Evolutionary conservation across 35 echinoderm and acorn worm genomes (phyloP), one percentile per base, ranked within the genome.

Genomic region (Heliocidaris tuberculata): DNA sequence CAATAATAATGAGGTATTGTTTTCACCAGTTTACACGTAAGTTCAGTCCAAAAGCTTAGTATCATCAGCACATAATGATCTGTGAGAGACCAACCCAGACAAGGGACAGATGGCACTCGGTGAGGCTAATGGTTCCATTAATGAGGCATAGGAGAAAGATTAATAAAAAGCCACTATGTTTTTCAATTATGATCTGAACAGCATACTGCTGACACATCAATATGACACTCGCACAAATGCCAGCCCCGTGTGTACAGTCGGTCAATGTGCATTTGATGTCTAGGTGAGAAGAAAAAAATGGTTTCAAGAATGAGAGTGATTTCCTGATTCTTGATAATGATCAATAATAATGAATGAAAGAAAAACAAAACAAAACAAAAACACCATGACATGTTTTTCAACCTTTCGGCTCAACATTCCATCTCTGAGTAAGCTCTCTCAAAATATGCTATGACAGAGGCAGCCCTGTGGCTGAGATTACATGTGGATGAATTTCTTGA

Each of bases 101-200:
- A 78, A n/a, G 65, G 65, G 27, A 78, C 65, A 78, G 65, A 78
- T 78, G 65, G 65, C 65, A 19, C 27, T 27, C 27, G 27, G 65
- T 78, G 65, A 78, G 65, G 27, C 65, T 78, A 78, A 78, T 78
- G 65, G 65, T 78, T 78, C 65, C 17, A 78, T 78, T 78, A 78
- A 78, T 78, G 65, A 78, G 65, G 65, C 65, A 3, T 78, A 78
- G 65, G 65, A 78, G 65, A 78, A 78, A 78, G 65, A 78, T 78
- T 78, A 78, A 78, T 78, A 78, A 19, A 78, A 78, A 78, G 65
- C 65, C 65, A 78, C 65, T 78, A n/a, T 78, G 65, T 78, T n/a
- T 78, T 78, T 78, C 65, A 78, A 78, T 78, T 24, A 78, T 19
- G 27, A 27, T 78, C 65, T 19, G 7, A 21, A 78, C 21, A n/a